A percentile compares a stretch with the other conserved stretches of the same genome.
Evolutionary conservation across 2,888 invertebrate genomes (phyloP).

Genomic region (Camponotus fellah): DNA sequence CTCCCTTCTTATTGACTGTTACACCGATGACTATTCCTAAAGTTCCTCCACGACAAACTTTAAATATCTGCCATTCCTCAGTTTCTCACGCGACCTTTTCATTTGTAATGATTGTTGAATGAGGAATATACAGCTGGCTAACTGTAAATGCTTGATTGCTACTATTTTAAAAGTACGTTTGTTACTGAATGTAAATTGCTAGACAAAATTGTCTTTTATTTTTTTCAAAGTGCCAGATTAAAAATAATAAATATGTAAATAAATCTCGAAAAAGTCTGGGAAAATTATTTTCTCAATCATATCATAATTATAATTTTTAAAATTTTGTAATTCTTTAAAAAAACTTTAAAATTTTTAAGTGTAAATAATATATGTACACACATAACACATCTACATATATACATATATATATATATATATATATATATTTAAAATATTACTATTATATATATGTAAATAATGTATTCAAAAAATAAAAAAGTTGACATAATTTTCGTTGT

Average conservation of each 20-base stretch:
- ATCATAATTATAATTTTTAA: neutral
- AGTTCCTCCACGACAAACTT: slow-evolving; percentile 41
- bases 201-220: neutral
- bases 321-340: neutral
- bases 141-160: slow-evolving; percentile 6
- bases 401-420: neutral
- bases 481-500: neutral
- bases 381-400: neutral
- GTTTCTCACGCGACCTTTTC: slow-evolving; percentile 20
- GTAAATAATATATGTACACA: neutral
- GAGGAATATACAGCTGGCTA: slow-evolving; percentile 20
- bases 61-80: slow-evolving; percentile 22
- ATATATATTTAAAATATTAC: neutral
- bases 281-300: neutral
- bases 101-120: slow-evolving; percentile 21
- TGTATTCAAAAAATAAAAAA: neutral
- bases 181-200: neutral
- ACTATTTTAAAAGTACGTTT: neutral
- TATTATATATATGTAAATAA: no score
- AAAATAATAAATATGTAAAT: neutral
- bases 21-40: slow-evolving; percentile 28
- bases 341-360: neutral
- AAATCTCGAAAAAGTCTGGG: neutral
- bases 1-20: slow-evolving; percentile 7
- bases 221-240: neutral